Conservation (phyloP, 2,888 invertebrate species). For the Tricholauxania praeusta region DNA sequence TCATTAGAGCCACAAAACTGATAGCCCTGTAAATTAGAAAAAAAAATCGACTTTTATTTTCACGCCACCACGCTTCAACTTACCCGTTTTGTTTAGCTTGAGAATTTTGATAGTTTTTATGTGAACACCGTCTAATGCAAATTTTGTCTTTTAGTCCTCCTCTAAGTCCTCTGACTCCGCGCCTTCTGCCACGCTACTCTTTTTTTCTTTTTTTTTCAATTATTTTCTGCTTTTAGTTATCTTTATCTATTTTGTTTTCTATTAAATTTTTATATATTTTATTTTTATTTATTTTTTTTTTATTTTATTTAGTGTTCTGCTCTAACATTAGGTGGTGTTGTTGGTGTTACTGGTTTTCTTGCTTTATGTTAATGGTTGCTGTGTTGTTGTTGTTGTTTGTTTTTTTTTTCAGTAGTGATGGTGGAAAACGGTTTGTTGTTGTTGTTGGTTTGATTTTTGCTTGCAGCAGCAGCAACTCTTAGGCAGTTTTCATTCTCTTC, state of each 20-base stretch:
- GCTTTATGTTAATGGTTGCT: conserved; percentile 16
- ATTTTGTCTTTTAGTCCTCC: conserved; percentile 39
- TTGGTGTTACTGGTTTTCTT: conserved; percentile 39
- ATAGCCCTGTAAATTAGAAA: too few relatives aligned
- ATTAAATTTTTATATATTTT: conserved; percentile 34
- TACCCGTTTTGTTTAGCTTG: conserved; percentile 63
- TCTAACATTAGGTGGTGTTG: conserved; percentile 14
- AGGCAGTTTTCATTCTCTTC: conserved; percentile 28
- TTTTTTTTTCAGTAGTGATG: conserved; percentile 22
- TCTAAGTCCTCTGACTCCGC: conserved; percentile 32
- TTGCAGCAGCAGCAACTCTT: conserved; percentile 1
- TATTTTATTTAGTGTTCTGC: conserved; percentile 8
- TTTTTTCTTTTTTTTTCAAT: conserved; percentile 19
- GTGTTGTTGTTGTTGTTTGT: neutral
- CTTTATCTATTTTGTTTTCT: conserved; percentile 15
- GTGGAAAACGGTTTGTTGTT: conserved; percentile 35
- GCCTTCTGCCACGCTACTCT: conserved; percentile 2
- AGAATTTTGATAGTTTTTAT: conserved; percentile 64
- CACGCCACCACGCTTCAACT: conserved; percentile 43
- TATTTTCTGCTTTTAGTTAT: conserved; percentile 41
- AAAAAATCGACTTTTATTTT: too few relatives aligned
- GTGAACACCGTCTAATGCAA: conserved; percentile 49
- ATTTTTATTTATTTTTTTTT: conserved; percentile 39
- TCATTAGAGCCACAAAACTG: too few relatives aligned
- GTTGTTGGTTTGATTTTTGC: conserved; percentile 19